phyloP scores from a whole-genome alignment of 1,140 invertebrate genomes.

The Drosophila cardini region DNA sequence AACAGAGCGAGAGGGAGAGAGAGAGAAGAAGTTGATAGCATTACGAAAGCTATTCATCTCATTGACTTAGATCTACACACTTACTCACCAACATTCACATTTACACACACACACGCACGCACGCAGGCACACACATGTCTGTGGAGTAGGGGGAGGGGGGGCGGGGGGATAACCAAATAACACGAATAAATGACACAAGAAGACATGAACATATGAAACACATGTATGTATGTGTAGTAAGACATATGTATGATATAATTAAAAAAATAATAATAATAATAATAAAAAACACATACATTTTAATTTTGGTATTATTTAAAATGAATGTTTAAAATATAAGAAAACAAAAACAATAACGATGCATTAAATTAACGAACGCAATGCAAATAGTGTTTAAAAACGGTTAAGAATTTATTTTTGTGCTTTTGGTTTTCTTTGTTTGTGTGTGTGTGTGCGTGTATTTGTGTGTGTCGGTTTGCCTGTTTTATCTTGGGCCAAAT shows the following conservation, averaged over 20 bases:
- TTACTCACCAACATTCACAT: not conserved
- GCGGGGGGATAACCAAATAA: not conserved
- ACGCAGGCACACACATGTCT: constrained; percentile 1
- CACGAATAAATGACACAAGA: constrained; percentile 13
- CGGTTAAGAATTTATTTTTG: constrained; percentile 15
- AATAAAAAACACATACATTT: constrained; percentile 3
- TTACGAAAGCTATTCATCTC: constrained; percentile 12
- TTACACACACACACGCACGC: constrained; percentile 25
- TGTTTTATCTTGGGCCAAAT: constrained; percentile 35
- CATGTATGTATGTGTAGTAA: constrained; percentile 15
- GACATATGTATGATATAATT: not conserved
- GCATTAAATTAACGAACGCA: constrained; percentile 17
- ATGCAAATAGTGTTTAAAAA: constrained; percentile 18
- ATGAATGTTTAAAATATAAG: constrained; percentile 11
- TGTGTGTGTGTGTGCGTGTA: not conserved
- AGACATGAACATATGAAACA: constrained; percentile 28
- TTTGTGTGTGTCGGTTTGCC: not conserved
- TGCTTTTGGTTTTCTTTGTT: constrained; percentile 1
- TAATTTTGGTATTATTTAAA: constrained; percentile 3
- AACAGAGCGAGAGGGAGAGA: constrained; percentile 6
- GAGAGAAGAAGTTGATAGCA: not conserved
- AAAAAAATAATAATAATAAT: too few species aligned
- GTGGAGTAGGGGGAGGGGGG: not conserved
- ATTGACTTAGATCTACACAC: constrained; percentile 17
- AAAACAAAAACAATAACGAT: constrained; percentile 24